Base-by-base conservation (phyloP, 2,113 vertebrate genomes). In the Lontra canadensis region DNA sequence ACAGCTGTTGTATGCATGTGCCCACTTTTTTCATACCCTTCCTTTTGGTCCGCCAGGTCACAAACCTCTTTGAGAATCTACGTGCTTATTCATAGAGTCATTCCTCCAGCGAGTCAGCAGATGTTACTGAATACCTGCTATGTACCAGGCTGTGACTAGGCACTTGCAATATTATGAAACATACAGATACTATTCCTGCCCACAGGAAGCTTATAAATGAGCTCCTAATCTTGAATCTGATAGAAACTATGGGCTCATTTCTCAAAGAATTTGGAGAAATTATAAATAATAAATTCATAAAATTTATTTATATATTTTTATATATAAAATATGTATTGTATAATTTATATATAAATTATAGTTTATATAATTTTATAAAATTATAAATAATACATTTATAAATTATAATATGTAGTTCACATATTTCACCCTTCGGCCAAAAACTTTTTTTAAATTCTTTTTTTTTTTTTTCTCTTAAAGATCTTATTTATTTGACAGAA, bases 1-100 rank as follows among this genome's bases (percentile, higher is more conserved):
- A 31, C 67, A 95, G 76, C 84, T 96, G 57, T 81, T 95, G 4
- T 61, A 47, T 85, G 36, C 21, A 95, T 29, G 96, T 96, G 79
- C 36, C 55, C 18, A 71, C 34, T 90, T 87, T 86, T 67, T 92
- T 92, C 42, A 82, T 59, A n/a, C 31, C 36, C 26, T 74, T 93
- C 65, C 89, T 88, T 88, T 34, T 85, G 93, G 34, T 88, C 21
- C 18, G 42, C 65, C 69, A 25, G 69, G 83, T 96, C 76, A 88
- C 31, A 95, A 71, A 74, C 23, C 21, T 59, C 8, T 89, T 57
- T 85, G 44, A 83, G 21, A 79, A 67, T 83, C 52, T 83, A 39
- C 44, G 55, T 14, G 23, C 14, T 80, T 92, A 78, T 59, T 92
- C 59, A 42, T 39, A 73, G 2, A 82, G 26, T 86, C 39, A 74